Conservation (phyloP, 1,140 invertebrate species). For the Centruroides sculpturatus region DNA sequence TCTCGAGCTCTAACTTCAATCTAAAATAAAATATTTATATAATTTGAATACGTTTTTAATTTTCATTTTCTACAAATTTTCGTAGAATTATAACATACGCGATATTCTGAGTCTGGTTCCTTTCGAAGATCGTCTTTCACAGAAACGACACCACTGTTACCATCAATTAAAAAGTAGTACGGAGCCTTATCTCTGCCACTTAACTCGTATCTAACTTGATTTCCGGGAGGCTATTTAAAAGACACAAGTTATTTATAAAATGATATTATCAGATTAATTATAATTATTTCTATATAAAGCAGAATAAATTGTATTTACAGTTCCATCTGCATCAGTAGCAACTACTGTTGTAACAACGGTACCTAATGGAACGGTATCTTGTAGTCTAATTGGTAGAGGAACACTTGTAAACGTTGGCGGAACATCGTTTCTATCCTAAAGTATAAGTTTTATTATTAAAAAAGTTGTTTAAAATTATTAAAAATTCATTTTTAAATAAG, state of each 20-base stretch:
- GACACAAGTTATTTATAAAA: neutral
- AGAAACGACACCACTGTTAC: constrained; percentile 57
- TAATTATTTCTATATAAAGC: no score
- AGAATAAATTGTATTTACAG: constrained; percentile 21
- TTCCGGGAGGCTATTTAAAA: constrained; percentile 11
- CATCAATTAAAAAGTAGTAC: constrained; percentile 73
- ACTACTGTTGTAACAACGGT: constrained; percentile 56
- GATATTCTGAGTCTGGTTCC: constrained; percentile 68
- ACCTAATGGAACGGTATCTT: constrained; percentile 65
- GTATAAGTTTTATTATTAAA: constrained; percentile 9
- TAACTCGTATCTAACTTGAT: constrained; percentile 56
- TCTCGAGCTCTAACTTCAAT: constrained; percentile 59
- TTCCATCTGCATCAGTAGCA: constrained; percentile 66
- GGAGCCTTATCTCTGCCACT: constrained; percentile 58
- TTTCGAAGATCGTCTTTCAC: constrained; percentile 69
- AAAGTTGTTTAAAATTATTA: neutral
- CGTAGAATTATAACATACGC: constrained; percentile 32
- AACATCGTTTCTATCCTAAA: constrained; percentile 26
- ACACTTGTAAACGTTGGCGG: constrained; percentile 63
- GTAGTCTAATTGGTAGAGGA: constrained; percentile 60
- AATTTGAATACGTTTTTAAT: no score
- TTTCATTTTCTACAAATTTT: no score
- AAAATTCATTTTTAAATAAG: neutral
- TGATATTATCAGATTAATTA: neutral
- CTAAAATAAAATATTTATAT: no score